A percentile compares a stretch with the other conserved stretches of the same genome.
Conservation (phyloP, 1,140 invertebrate species). For the Callitettix versicolor region DNA sequence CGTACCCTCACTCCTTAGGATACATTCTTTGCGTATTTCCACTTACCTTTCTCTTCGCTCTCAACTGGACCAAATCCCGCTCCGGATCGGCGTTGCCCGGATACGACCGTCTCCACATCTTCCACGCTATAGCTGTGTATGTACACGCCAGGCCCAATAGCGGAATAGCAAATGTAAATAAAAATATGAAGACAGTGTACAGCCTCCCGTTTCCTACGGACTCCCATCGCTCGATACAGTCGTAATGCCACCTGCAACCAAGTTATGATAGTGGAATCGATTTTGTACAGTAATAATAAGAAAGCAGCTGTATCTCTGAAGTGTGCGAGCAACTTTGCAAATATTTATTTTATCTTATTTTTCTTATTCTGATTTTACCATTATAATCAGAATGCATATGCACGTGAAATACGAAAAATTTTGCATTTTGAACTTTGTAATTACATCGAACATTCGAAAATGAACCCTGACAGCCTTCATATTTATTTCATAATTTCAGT, state of each 20-base stretch:
- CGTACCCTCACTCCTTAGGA: too few relatives aligned
- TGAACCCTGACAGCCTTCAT: too few relatives aligned
- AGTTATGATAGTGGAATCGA: neutral
- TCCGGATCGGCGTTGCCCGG: conserved; percentile 40
- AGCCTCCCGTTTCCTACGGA: conserved; percentile 24
- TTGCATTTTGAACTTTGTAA: too few relatives aligned
- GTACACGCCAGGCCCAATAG: conserved; percentile 37
- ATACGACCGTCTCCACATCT: conserved; percentile 35
- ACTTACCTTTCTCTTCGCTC: conserved; percentile 40
- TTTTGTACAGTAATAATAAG: neutral
- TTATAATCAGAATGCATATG: too few relatives aligned
- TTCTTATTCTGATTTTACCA: too few relatives aligned
- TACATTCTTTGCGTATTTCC: too few relatives aligned
- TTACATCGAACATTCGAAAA: too few relatives aligned
- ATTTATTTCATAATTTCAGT: too few relatives aligned
- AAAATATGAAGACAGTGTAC: conserved; percentile 39
- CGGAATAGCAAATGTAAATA: conserved; percentile 40
- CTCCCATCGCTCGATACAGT: conserved; percentile 32
- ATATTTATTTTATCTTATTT: too few relatives aligned
- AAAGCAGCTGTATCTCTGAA: too few relatives aligned
- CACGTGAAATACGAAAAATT: too few relatives aligned
- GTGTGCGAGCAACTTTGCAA: too few relatives aligned
- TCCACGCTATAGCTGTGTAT: conserved; percentile 35
- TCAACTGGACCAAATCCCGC: conserved; percentile 36
- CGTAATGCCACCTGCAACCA: conserved; percentile 27